Base-by-base conservation (phyloP, 2,113 vertebrate genomes). In the Dendrocopos noguchii region DNA sequence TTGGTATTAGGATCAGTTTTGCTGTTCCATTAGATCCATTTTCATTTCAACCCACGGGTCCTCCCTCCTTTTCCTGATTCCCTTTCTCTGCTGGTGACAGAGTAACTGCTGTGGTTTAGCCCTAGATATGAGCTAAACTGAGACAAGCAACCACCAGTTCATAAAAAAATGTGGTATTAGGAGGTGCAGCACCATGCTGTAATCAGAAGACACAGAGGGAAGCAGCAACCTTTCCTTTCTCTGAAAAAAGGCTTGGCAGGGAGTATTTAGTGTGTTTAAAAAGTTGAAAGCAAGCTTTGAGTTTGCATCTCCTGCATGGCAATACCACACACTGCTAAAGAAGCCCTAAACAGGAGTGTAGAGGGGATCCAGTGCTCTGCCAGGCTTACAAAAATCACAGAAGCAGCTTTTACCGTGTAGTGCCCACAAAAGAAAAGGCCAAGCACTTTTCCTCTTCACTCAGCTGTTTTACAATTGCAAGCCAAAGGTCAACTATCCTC, bases 401-500 rank as follows among this genome's bases (percentile, higher is more conserved):
- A 34, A 88, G 44, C 59, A 80, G 87, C 67, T 94, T 80, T 47
- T 72, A 73, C 82, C 70, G 68, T 4, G 2, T 1, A 72, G 22
- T 56, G 78, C 61, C 95, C 86, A 82, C 44, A 68, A 46, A 91
- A 82, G 47, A 56, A 88, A 31, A 89, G 39, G 77, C 85, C 95
- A 68, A 87, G 77, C 53, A 78, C 75, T 67, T 85, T 92, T 90
- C 82, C 92, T 97, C 94, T 93, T 96, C 80, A 84, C 76, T 93
- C 95, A 95, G 95, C 91, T 95, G 86, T 92, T 95, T 92, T 94
- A 96, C 89, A 95, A 84, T 81, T 88, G 86, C 57, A 71, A 97
- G 95, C 87, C 96, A 97, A 96, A 97, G 91, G 95, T 89, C 91
- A 97, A 83, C 94, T 68, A 95, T 92, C 91, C 96, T 97, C 91